Evolutionary conservation across 2,797 vertebrate genomes (phyloP).

Genomic region (Gobionotothen gibberifrons): DNA sequence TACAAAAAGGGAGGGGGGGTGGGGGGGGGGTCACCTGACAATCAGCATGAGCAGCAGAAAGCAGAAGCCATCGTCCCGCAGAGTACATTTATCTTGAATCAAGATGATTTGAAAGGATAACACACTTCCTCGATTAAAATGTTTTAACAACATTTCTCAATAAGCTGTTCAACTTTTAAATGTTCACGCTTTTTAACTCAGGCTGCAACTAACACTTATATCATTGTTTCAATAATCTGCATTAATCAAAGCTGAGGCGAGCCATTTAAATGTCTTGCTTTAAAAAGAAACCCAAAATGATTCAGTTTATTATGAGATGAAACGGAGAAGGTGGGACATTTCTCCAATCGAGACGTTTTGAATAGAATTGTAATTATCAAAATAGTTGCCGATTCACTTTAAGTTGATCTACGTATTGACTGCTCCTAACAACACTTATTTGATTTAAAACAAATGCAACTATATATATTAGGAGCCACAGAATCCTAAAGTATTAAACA

Average conservation of each 20-base stretch:
- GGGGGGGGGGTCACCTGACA: constrained; percentile 22
- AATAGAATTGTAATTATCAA: too few relatives aligned
- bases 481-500: constrained; percentile 1
- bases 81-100: constrained; percentile 21
- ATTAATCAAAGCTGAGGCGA: too few relatives aligned
- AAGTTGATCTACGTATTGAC: background rate
- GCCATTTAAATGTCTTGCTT: too few relatives aligned
- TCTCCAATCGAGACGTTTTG: too few relatives aligned
- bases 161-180: background rate
- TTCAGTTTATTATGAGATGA: too few relatives aligned
- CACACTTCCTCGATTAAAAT: background rate
- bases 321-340: too few relatives aligned
- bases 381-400: background rate
- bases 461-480: background rate
- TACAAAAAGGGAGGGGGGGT: constrained; percentile 21
- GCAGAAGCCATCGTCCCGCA: constrained; percentile 5
- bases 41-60: constrained; percentile 28
- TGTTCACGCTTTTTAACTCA: background rate
- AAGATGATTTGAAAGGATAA: constrained; percentile 17
- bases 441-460: constrained; percentile 1
- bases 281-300: too few relatives aligned
- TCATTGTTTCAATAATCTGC: background rate
- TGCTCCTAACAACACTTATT: background rate
- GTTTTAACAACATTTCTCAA: background rate
- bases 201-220: background rate